A percentile compares a stretch with the other conserved stretches of the same genome.
phyloP scores from a whole-genome alignment of 1,140 invertebrate genomes.

The Lepidurus packardi region DNA sequence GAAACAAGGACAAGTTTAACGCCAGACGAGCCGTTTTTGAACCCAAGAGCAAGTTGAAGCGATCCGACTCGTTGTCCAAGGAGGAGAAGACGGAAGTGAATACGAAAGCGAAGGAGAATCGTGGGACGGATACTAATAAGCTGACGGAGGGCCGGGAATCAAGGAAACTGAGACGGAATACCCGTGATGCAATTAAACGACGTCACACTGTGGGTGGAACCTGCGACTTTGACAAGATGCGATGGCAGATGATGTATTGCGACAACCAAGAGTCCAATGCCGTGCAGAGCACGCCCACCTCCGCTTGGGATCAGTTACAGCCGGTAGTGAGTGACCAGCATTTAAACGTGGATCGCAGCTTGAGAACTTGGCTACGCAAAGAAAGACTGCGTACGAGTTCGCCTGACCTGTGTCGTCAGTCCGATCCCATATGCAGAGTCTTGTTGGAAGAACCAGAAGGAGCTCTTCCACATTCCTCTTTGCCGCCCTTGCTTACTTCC shows the following conservation, averaged over 20 bases:
- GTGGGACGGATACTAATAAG: conserved; percentile 40
- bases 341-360: conserved; percentile 34
- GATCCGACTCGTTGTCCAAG: conserved; percentile 62
- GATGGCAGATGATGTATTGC: conserved; percentile 42
- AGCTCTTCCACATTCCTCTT: not conserved
- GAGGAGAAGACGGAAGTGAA: conserved; percentile 76
- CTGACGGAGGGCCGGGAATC: conserved; percentile 16
- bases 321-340: conserved; percentile 38
- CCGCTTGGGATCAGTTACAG: conserved; percentile 48
- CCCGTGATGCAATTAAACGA: conserved; percentile 71
- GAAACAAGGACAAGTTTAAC: conserved; percentile 7
- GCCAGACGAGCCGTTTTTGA: conserved; percentile 22
- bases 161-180: conserved; percentile 56
- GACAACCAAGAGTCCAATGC: conserved; percentile 4
- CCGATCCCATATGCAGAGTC: conserved; percentile 24
- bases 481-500: conserved; percentile 1
- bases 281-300: conserved; percentile 44
- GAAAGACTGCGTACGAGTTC: conserved; percentile 55
- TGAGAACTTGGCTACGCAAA: conserved; percentile 43
- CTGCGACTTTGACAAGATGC: conserved; percentile 70
- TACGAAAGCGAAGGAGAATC: conserved; percentile 45
- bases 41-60: conserved; percentile 43
- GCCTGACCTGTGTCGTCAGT: conserved; percentile 49
- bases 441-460: not conserved
- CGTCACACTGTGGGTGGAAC: conserved; percentile 87